Evolutionary conservation across 2,888 invertebrate genomes (phyloP), one percentile per base, ranked within the genome.

Genomic region (Troides oblongomaculatus): DNA sequence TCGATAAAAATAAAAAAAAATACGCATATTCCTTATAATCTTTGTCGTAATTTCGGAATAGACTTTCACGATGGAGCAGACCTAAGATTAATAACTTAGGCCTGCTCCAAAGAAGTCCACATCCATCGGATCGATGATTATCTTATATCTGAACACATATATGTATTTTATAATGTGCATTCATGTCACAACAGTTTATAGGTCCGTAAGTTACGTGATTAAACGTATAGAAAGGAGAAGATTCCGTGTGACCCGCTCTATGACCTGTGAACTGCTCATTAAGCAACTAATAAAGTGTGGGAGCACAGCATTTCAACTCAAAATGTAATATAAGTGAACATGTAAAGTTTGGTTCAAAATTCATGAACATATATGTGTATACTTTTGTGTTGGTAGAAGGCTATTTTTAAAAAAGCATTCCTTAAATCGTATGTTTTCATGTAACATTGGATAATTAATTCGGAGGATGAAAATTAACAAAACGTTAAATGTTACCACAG

Each of bases 181-280:
- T 53, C 53, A 64, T 64, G 56, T 17, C 53, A 39, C 57, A 59
- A 58, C 23, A 57, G 23, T 39, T 25, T 59, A 70, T 53, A 59
- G 39, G 66, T 67, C n/a, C 53, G 36, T n/a, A 53, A 64, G 67
- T 70, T 70, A 70, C 66, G 66, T 66, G 66, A 70, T 66, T 56
- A 50, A 46, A 59, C 56, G n/a, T 58, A 59, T 62, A 63, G 66
- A 70, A 70, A 67, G 70, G 67, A 64, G 70, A 70, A 60, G 66
- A 70, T 57, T 43, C 53, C 39, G 60, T 60, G 59, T 66, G 56
- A 70, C 70, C 70, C 63, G 66, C 64, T 63, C 70, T 46, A n/a
- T 53, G 70, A 67, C 66, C 67, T 70, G 70, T 70, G 70, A 66
- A 64, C 70, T 64, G 59, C 30, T 66, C 64, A 64, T 67, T 64